Evolutionary conservation across 1,140 invertebrate genomes (phyloP).

Genomic region (Cydia splendana): DNA sequence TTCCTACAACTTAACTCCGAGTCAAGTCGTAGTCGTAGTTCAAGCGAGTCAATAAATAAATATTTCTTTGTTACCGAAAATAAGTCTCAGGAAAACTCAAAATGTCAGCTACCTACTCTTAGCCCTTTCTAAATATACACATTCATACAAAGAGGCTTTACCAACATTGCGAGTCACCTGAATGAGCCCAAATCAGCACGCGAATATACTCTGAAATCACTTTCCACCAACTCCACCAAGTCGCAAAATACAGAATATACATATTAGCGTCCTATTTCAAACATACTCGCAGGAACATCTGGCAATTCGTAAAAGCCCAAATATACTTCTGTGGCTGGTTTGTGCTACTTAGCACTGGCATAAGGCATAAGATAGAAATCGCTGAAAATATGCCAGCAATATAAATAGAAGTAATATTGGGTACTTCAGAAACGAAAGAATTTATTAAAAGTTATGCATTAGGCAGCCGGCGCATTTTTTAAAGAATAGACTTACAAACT

Average conservation of each 20-base stretch:
- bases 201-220: conserved; percentile 14
- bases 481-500: too few species aligned
- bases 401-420: neutral
- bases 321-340: conserved; percentile 22
- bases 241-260: neutral
- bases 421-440: too few species aligned
- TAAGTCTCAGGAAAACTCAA: too few species aligned
- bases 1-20: too few species aligned
- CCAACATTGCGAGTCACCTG: neutral
- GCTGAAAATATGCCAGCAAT: neutral
- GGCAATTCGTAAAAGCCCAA: conserved; percentile 27
- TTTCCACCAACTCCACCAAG: conserved; percentile 35
- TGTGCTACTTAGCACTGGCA: neutral
- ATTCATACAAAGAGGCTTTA: neutral
- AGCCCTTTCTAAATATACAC: neutral
- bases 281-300: conserved; percentile 24
- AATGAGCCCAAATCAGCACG: neutral
- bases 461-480: too few species aligned
- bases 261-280: conserved; percentile 22
- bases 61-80: too few species aligned
- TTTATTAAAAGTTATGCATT: too few species aligned
- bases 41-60: too few species aligned
- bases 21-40: too few species aligned
- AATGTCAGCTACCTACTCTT: neutral
- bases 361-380: neutral